phyloP scores from a whole-genome alignment of 35 echinoderm and acorn worm species.

The Lytechinus pictus region DNA sequence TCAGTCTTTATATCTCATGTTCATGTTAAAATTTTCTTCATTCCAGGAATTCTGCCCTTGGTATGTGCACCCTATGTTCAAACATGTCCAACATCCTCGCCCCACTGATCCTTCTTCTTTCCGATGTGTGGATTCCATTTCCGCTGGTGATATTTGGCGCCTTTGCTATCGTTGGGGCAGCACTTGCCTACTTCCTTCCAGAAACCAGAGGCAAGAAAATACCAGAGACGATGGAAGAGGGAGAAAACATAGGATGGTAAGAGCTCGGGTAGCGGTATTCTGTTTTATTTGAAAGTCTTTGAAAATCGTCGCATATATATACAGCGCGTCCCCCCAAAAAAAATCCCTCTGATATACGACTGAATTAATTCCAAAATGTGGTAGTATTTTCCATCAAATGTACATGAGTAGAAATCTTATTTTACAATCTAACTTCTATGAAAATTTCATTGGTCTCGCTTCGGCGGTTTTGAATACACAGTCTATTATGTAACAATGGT shows the following conservation, averaged over 20 bases:
- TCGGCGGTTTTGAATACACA: too few species aligned
- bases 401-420: too few species aligned
- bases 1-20: too few species aligned
- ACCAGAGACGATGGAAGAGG: slow-evolving; percentile 83
- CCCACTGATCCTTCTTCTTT: slow-evolving; percentile 67
- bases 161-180: slow-evolving; percentile 59
- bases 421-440: too few species aligned
- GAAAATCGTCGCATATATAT: too few species aligned
- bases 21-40: neutral
- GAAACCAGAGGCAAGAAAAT: slow-evolving; percentile 65
- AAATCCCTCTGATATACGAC: too few species aligned
- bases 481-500: too few species aligned
- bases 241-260: slow-evolving; percentile 70
- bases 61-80: neutral
- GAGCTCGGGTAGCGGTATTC: neutral
- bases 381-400: too few species aligned
- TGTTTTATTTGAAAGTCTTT: neutral
- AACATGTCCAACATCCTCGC: slow-evolving; percentile 49
- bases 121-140: slow-evolving; percentile 63
- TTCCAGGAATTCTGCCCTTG: neutral
- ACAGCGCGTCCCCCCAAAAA: too few species aligned
- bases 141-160: slow-evolving; percentile 72
- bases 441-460: too few species aligned
- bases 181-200: slow-evolving; percentile 60
- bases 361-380: too few species aligned